Conservation (phyloP, 2,113 vertebrate species). For the Amblyopsis rosae region DNA sequence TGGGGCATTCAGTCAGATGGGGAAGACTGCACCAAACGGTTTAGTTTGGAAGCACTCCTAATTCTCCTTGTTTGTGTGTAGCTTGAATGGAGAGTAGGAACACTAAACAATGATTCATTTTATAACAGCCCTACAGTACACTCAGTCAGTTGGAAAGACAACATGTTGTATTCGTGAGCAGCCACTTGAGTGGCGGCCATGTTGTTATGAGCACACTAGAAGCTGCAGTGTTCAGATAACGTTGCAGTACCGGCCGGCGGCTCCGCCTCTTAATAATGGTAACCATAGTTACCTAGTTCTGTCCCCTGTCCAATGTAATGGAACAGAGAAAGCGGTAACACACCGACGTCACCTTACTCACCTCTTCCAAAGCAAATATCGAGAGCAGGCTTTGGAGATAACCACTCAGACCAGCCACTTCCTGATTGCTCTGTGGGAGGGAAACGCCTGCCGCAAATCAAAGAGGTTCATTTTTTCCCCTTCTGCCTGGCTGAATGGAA, state of each 20-base stretch:
- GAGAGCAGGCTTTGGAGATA: not conserved
- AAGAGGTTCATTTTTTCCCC: constrained; percentile 5
- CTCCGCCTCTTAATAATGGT: no score
- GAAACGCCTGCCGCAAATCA: constrained; percentile 21
- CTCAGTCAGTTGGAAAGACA: not conserved
- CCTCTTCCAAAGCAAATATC: not conserved
- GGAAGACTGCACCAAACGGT: constrained; percentile 1
- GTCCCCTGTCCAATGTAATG: no score
- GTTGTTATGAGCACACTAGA: not conserved
- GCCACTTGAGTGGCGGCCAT: not conserved
- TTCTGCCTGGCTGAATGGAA: constrained; percentile 36
- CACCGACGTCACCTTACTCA: no score
- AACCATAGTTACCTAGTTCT: no score
- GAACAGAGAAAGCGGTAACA: no score
- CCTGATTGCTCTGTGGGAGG: constrained; percentile 20
- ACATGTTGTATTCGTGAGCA: no score
- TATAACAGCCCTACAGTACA: not conserved
- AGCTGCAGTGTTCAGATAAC: not conserved
- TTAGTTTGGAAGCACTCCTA: no score
- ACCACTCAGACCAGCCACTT: constrained; percentile 2
- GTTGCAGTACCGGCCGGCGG: not conserved
- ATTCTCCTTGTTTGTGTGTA: no score
- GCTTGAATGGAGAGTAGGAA: not conserved
- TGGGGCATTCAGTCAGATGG: constrained; percentile 33
- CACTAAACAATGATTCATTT: not conserved